These are phyloP conservation scores for Drosophila kurseongensis DNA, from an alignment of 1,140 invertebrate species.

Conservation along the genomic window DNA sequence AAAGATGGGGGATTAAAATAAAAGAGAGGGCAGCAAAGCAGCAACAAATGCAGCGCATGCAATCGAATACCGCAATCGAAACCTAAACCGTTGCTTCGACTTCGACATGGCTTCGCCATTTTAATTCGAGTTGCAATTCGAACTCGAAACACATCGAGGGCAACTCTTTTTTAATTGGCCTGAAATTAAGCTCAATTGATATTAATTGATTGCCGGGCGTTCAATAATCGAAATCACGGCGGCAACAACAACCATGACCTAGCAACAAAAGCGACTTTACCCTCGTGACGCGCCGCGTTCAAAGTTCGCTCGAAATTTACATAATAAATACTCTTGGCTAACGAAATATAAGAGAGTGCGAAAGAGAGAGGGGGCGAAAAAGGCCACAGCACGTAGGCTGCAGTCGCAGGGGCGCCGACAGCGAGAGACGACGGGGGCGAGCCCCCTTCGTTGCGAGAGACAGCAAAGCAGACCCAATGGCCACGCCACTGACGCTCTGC, in stretches of 20 bases:
- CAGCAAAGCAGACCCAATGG: slow-evolving; percentile 6
- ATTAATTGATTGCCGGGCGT: slow-evolving; percentile 40
- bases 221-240: slow-evolving; percentile 40
- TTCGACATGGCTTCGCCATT: slow-evolving; percentile 33
- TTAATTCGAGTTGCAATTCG: slow-evolving; percentile 37
- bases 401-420: slow-evolving; percentile 24
- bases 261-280: slow-evolving; percentile 47
- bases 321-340: slow-evolving; percentile 32
- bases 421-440: background rate
- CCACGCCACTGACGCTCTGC: slow-evolving; percentile 20
- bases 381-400: slow-evolving; percentile 27
- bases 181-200: slow-evolving; percentile 68
- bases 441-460: background rate
- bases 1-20: slow-evolving; percentile 16
- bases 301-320: slow-evolving; percentile 47
- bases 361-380: background rate
- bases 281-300: slow-evolving; percentile 46
- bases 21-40: slow-evolving; percentile 23
- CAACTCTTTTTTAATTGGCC: slow-evolving; percentile 31
- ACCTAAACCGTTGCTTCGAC: slow-evolving; percentile 43
- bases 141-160: slow-evolving; percentile 8
- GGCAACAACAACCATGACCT: slow-evolving; percentile 40
- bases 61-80: slow-evolving; percentile 40
- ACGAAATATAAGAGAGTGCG: slow-evolving; percentile 2
- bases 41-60: slow-evolving; percentile 26